phyloP scores from a whole-genome alignment of 92 coral and sea anemone species.

The Zoanthus sociatus region DNA sequence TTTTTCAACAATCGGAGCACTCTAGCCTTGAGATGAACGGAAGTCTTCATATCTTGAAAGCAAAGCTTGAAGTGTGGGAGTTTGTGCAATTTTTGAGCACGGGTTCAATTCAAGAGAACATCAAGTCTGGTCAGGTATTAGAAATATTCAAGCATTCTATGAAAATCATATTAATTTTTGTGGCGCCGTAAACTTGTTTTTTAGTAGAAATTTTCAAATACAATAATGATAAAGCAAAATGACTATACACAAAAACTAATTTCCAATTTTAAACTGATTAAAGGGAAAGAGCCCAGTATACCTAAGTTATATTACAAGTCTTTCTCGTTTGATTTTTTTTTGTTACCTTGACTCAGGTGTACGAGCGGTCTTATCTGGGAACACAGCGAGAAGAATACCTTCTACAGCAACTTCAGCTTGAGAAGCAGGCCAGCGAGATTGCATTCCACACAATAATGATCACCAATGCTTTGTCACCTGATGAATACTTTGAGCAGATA shows the following conservation, averaged over 20 bases:
- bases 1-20: conserved; percentile 46
- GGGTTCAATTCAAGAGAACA: conserved; percentile 61
- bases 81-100: conserved; percentile 73
- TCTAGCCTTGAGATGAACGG: conserved; percentile 56
- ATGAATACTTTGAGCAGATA: conserved; percentile 62
- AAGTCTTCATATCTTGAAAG: conserved; percentile 61
- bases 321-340: not conserved
- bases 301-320: no score
- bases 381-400: conserved; percentile 70
- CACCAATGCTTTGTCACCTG: conserved; percentile 72
- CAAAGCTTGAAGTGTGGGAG: conserved; percentile 68
- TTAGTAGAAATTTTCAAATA: no score
- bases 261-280: no score
- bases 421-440: conserved; percentile 63
- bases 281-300: no score
- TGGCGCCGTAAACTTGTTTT: no score
- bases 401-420: conserved; percentile 64
- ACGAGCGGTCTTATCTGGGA: conserved; percentile 70
- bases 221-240: no score
- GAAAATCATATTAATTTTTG: not conserved
- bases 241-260: no score
- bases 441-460: conserved; percentile 66
- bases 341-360: conserved; percentile 47
- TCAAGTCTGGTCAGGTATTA: conserved; percentile 67
- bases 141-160: not conserved